Conservation (phyloP, 64 coral and sea anemone species). For the Montipora sp. region DNA sequence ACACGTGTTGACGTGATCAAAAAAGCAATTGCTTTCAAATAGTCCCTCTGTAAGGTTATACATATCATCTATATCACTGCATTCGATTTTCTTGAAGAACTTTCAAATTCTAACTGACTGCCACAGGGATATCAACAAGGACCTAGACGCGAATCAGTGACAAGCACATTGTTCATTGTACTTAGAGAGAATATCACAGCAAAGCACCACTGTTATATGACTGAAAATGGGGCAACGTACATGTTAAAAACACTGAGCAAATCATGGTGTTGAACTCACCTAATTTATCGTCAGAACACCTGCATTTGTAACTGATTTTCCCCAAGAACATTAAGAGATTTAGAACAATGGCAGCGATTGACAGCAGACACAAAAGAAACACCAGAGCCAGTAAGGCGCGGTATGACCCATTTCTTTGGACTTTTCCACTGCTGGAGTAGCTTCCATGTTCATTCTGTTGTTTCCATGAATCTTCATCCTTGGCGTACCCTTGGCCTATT, state of each 20-base stretch:
- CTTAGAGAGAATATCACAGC: too few relatives aligned
- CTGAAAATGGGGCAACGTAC: not conserved
- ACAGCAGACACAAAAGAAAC: not conserved
- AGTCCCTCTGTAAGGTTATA: too few relatives aligned
- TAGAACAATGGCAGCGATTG: not conserved
- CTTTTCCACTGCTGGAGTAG: not conserved
- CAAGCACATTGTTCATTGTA: too few relatives aligned
- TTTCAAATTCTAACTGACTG: too few relatives aligned
- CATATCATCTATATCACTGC: too few relatives aligned
- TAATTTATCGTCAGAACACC: not conserved
- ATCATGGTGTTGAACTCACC: not conserved
- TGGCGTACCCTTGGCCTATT: not conserved
- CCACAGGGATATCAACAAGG: too few relatives aligned
- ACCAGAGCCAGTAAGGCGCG: not conserved
- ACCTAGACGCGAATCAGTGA: too few relatives aligned
- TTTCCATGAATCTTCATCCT: not conserved
- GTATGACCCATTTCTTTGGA: not conserved
- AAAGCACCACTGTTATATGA: too few relatives aligned
- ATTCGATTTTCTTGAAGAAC: too few relatives aligned
- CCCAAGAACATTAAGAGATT: slow-evolving; percentile 6
- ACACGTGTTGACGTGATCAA: too few relatives aligned
- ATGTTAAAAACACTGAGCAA: not conserved
- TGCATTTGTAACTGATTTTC: not conserved
- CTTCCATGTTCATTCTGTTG: too few relatives aligned
- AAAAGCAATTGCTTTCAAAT: too few relatives aligned